These are phyloP conservation scores for Stramonita haemastoma DNA, from an alignment of 2,888 invertebrate species.

Conservation along the genomic window DNA sequence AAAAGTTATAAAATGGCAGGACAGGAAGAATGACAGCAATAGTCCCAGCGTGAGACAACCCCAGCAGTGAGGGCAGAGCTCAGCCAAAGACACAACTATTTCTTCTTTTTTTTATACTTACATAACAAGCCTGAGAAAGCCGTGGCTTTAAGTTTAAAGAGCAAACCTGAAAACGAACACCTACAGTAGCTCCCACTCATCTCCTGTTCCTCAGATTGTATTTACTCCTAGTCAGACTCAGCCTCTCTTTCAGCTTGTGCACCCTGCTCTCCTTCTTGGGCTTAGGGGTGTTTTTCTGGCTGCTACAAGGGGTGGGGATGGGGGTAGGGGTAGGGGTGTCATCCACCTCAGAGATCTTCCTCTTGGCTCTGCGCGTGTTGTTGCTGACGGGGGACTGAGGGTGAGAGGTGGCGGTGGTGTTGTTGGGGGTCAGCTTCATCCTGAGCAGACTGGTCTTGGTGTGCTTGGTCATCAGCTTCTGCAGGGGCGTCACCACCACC, in stretches of 20 bases:
- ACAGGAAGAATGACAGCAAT: no score
- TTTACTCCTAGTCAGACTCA: conserved; percentile 40
- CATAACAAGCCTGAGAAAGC: no score
- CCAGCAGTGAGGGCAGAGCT: no score
- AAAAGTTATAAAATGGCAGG: no score
- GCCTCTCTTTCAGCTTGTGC: conserved; percentile 28
- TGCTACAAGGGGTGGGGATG: not conserved
- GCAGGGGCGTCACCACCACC: conserved; percentile 60
- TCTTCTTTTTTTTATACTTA: no score
- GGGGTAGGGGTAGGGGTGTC: conserved; percentile 24
- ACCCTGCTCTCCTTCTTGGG: conserved; percentile 1
- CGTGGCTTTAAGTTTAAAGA: no score
- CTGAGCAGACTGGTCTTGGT: conserved; percentile 69
- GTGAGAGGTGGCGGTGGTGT: not conserved
- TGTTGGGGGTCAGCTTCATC: conserved; percentile 59
- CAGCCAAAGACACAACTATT: no score
- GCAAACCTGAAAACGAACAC: not conserved
- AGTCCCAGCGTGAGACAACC: no score
- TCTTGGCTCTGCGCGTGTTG: conserved; percentile 18
- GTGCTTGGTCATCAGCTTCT: conserved; percentile 57
- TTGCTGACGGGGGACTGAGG: not conserved
- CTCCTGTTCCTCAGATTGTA: conserved; percentile 42
- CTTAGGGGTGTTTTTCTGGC: not conserved
- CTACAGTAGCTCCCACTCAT: not conserved
- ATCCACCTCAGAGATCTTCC: conserved; percentile 44